Base-by-base conservation (phyloP, 2,113 vertebrate genomes). In the Oncorhynchus tshawytscha region DNA sequence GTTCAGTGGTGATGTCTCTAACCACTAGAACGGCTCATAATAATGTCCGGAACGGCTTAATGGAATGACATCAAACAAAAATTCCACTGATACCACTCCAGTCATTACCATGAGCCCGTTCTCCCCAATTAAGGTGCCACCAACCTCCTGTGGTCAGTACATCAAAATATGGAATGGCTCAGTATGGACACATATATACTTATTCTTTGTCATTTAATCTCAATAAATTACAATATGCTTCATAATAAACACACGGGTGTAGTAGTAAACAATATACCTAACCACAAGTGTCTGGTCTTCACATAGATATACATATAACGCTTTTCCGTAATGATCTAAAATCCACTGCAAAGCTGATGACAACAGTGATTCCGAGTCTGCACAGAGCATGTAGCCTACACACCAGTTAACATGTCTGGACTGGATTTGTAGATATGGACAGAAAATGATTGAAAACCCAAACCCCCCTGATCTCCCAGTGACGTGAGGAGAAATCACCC, bases 261-360 rank as follows among this genome's bases (percentile, higher is more conserved):
- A 88, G 90, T 54, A 88, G 90, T 88, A 92, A 90, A 93, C 86
- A 86, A 86, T 87, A 90, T 87, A 91, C 82, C 81, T 82, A 92
- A 89, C 85, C 93, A 94, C 93, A 93, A 92, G 92, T 93, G 82
- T 93, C 92, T 90, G 93, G 92, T 94, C 92, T 90, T 87, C 80
- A 91, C 82, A 85, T 86, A 74, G 7, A 80, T 78, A 88, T 88
- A 83, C 82, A 86, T 91, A 86, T 86, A 84, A 86, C 89, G 77
- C 80, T 84, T 74, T 67, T 57, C 84, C 67, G 54, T 84, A 86
- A 79, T 62, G 25, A 74, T 80, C 66, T 39, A 77, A 80, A 67
- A 80, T 73, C 74, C 75, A 78, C 75, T 51, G 76, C 79, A 69
- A 85, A 78, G 80, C 77, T 76, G 66, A 79, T 73, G 48, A 69